Evolutionary conservation across 1,140 invertebrate genomes (phyloP).

Genomic region (Trissolcus basalis): DNA sequence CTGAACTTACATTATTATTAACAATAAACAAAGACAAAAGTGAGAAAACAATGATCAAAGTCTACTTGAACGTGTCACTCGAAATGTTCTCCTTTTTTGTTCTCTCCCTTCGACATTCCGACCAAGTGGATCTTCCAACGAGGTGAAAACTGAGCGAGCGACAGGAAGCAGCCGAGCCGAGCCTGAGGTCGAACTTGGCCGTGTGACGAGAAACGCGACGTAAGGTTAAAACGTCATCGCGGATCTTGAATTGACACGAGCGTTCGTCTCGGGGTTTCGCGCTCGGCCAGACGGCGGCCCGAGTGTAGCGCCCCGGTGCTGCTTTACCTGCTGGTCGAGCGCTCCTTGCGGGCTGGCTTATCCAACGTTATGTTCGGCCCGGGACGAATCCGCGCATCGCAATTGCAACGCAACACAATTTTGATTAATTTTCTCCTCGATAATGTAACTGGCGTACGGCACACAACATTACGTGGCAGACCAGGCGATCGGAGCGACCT

Average conservation of each 20-base stretch:
- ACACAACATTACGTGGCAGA: constrained; percentile 74
- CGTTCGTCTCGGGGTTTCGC: constrained; percentile 3
- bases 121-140: too few relatives aligned
- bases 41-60: too few relatives aligned
- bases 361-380: constrained; percentile 54
- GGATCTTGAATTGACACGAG: constrained; percentile 33
- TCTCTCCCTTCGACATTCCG: too few relatives aligned
- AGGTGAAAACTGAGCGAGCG: not conserved
- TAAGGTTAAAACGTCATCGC: constrained; percentile 70
- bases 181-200: not conserved
- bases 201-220: constrained; percentile 47
- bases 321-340: constrained; percentile 42
- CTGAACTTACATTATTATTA: too few relatives aligned
- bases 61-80: not conserved
- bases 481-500: constrained; percentile 63
- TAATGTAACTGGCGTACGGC: constrained; percentile 64
- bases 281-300: not conserved
- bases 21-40: too few relatives aligned
- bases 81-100: too few relatives aligned
- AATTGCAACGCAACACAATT: constrained; percentile 59
- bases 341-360: constrained; percentile 28
- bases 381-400: constrained; percentile 61
- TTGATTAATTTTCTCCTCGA: constrained; percentile 56
- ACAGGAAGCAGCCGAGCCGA: not conserved
- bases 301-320: not conserved